Conservation (phyloP, 2,888 invertebrate species). For the Zhuqinia jingwanae region DNA sequence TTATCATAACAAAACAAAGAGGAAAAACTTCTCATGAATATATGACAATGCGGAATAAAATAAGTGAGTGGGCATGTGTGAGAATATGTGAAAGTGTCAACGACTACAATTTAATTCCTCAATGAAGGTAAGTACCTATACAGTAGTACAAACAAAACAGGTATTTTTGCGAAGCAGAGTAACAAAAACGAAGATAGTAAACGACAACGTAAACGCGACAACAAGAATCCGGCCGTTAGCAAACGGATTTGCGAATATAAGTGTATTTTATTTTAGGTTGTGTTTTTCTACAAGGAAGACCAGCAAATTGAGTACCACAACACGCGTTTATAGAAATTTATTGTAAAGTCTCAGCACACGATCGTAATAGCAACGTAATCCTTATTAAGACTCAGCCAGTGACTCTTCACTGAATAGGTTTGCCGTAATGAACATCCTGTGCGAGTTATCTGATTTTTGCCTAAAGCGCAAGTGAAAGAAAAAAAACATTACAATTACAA, state of each 20-base stretch:
- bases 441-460: conserved; percentile 47
- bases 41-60: background rate
- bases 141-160: background rate
- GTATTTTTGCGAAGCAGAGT: no score
- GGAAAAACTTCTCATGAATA: conserved; percentile 3
- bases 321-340: background rate
- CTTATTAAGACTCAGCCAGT: conserved; percentile 43
- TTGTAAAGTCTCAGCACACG: background rate
- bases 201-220: background rate
- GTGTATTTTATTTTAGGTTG: conserved; percentile 12
- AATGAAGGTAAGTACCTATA: background rate
- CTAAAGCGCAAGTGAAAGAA: background rate
- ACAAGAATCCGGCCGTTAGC: conserved; percentile 41
- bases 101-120: conserved; percentile 34
- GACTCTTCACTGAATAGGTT: conserved; percentile 57
- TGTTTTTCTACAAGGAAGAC: conserved; percentile 36
- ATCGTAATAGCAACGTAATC: background rate
- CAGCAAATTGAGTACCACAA: background rate
- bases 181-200: no score
- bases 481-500: background rate
- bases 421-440: conserved; percentile 33
- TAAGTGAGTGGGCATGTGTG: background rate
- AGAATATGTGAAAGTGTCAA: conserved; percentile 69
- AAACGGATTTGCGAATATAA: background rate
- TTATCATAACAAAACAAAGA: background rate